Base-by-base conservation (phyloP, 2,888 invertebrate genomes). In the Chrysotoxum bicinctum region DNA sequence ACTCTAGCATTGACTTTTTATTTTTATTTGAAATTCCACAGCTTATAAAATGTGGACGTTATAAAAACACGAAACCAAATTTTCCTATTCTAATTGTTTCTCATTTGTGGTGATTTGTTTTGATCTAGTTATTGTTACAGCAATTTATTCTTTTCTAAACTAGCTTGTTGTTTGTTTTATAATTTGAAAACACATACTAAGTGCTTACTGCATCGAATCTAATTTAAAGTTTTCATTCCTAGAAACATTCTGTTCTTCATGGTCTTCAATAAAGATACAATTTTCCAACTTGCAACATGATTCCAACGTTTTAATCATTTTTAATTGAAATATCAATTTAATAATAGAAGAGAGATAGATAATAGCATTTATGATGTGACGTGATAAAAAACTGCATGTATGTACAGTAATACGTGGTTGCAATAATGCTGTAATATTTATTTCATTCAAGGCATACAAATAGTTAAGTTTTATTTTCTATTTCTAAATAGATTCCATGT, bases 261-360 rank as follows among this genome's bases (percentile, higher is more conserved):
- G 5, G 5, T 56, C 21, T 4, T 14, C 35, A 56, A 56, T 32
- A 14, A 56, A 35, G 21, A 23, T n/a, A 37, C 21, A 58, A 14
- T 23, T 37, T 35, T 37, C 8, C 0, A 37, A 37, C 58, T 35
- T 21, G 37, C 21, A 58, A 58, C 37, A 58, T 58, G 58, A 37
- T n/a, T 37, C 37, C 14, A 58, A 35, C 12, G 14, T 35, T 37
- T 37, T n/a, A 58, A 58, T 58, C 58, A 37, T 23, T 58, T 58
- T 37, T 58, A 37, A 37, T 58, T 37, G 37, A 37, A 37, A 58
- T 37, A 37, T 37, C 19, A 56, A 58, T 58, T 58, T 35, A 58
- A 14, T 32, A 54, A 54, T 6, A 16, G 10, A 10, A 30, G 16
- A 26, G 23, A 30, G 10, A n/a, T 30, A n/a, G 26, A n/a, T 52